These are phyloP conservation scores for Apamea epomidion DNA, from an alignment of 2,888 invertebrate species.

Conservation along the genomic window DNA sequence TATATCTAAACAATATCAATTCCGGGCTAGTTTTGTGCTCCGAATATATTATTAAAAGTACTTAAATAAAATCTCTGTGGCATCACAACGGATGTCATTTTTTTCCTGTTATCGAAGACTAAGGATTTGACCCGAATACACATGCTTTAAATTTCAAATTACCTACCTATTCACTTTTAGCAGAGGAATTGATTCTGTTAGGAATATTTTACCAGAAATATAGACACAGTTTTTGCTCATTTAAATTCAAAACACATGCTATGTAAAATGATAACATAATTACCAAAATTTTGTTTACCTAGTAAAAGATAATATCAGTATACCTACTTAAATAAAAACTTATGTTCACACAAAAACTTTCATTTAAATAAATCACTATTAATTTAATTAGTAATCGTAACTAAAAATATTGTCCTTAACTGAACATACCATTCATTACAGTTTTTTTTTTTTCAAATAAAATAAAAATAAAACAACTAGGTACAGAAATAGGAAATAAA, in stretches of 20 bases:
- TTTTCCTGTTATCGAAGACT: slow-evolving; percentile 15
- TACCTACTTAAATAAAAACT: neutral
- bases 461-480: neutral
- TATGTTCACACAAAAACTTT: neutral
- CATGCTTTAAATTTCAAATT: slow-evolving; percentile 45
- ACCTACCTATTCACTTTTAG: slow-evolving; percentile 12
- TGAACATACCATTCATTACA: neutral
- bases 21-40: neutral
- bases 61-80: neutral
- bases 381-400: neutral
- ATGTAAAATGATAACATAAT: neutral
- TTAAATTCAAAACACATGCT: slow-evolving; percentile 3
- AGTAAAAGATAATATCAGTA: neutral
- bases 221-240: slow-evolving; percentile 8
- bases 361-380: neutral
- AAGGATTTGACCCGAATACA: slow-evolving; percentile 37
- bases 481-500: slow-evolving; percentile 1
- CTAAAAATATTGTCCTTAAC: neutral
- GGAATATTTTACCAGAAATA: slow-evolving; percentile 25
- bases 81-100: slow-evolving; percentile 9
- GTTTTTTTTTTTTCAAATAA: neutral
- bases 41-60: neutral
- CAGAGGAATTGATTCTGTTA: slow-evolving; percentile 29
- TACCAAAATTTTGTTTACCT: neutral
- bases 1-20: slow-evolving; percentile 20